Base-by-base conservation (phyloP, 1,140 invertebrate genomes). In the Leptoteleia sp. region DNA sequence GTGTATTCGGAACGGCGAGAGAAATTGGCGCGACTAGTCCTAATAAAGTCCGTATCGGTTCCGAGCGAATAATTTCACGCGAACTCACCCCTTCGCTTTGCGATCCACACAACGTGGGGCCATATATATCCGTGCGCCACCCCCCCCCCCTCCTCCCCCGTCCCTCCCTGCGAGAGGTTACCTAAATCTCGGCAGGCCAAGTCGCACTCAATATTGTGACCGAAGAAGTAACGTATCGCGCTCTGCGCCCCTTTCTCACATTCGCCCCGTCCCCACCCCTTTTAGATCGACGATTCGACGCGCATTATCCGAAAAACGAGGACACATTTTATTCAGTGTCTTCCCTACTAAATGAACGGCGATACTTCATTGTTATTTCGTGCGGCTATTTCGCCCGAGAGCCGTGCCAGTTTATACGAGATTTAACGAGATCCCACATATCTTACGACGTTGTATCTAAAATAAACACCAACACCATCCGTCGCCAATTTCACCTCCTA, bases 181-280 rank as follows among this genome's bases (percentile, higher is more conserved):
- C 81, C 79, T 87, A 87, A 86, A 89, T 87, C 85, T 86, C 80
- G 64, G 47, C 79, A 77, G 78, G 50, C 81, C 79, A 79, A 87
- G 80, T 88, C 81, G 83, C 85, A 85, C 85, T 88, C 84, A 85
- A 87, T 88, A 89, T 88, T 88, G 87, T 87, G 84, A 85, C 83
- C 86, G 81, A 85, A 85, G 80, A 76, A 84, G 82, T 84, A 87
- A 87, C 79, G 82, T 85, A 86, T 87, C 82, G 81, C 80, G 73
- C 83, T 86, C 84, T 82, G 73, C 52, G 67, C 57, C 59, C 57
- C 65, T 79, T 71, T 80, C 77, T 79, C 55, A 70, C 77, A 65
- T 75, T 75, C 67, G 54, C 76, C 70, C 57, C 54, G 45, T 68
- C 62, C 70, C 61, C 57, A 59, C 76, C 43, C 43, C 65, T 76